These are phyloP conservation scores for Drosophila willistoni DNA, from an alignment of 1,140 invertebrate genomes.

Conservation along the genomic window DNA sequence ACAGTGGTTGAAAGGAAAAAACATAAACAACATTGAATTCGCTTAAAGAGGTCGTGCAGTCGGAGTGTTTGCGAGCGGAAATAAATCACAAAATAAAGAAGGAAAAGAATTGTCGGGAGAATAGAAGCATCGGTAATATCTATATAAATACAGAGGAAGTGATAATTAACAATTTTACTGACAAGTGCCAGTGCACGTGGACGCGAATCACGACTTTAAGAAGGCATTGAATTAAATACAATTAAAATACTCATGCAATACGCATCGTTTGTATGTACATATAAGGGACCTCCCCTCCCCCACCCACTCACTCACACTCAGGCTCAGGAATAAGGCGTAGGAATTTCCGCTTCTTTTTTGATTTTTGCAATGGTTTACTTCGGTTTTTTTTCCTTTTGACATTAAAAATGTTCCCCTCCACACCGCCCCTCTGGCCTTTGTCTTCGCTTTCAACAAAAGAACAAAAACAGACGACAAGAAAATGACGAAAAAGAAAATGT, in stretches of 20 bases:
- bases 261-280: conserved; percentile 5
- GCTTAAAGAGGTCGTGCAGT: neutral
- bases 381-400: conserved; percentile 28
- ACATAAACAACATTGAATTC: too few species aligned
- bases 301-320: too few species aligned
- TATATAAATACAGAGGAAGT: conserved; percentile 3
- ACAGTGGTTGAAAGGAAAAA: too few species aligned
- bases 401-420: neutral
- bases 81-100: too few species aligned
- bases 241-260: neutral
- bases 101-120: conserved; percentile 4
- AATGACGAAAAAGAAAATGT: conserved; percentile 12
- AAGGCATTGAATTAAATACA: neutral
- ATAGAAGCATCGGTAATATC: conserved; percentile 6
- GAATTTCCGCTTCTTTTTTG: conserved; percentile 25
- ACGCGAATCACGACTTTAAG: neutral
- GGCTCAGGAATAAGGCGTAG: conserved; percentile 8
- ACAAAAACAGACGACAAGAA: neutral
- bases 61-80: neutral
- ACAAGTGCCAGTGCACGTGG: conserved; percentile 23
- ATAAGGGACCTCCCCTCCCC: neutral
- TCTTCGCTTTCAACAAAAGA: conserved; percentile 23
- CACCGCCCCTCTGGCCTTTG: neutral
- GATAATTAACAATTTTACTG: neutral
- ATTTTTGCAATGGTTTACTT: conserved; percentile 38